Conservation (phyloP, 2,113 vertebrate species). For the Charina bottae region DNA sequence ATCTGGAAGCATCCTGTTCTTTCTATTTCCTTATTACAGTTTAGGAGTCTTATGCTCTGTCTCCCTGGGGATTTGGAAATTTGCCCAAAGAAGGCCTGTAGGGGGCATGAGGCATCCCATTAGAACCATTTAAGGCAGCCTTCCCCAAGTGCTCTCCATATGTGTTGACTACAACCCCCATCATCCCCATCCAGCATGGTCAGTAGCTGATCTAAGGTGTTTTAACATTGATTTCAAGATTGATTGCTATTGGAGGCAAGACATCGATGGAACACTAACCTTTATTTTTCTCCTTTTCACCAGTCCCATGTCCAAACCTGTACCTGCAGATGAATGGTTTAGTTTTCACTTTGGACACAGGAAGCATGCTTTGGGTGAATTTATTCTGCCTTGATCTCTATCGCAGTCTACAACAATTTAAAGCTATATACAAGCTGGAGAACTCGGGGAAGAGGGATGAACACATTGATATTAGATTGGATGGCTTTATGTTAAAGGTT, state of each 20-base stretch:
- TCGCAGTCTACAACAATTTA: constrained; percentile 92
- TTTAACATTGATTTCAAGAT: neutral
- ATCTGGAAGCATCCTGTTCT: neutral
- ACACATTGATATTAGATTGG: constrained; percentile 88
- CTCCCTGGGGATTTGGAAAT: neutral
- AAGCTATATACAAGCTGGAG: constrained; percentile 93
- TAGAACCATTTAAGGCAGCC: neutral
- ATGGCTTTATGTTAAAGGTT: constrained; percentile 89
- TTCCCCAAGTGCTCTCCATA: neutral
- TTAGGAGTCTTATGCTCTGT: neutral
- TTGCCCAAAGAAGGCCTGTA: neutral
- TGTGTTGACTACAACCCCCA: neutral
- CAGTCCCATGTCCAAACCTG: constrained; percentile 92
- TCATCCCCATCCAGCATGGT: neutral
- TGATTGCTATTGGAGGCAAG: neutral
- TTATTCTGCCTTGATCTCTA: constrained; percentile 91
- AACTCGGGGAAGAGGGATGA: constrained; percentile 85
- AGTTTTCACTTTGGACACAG: constrained; percentile 84
- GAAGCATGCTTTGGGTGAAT: constrained; percentile 93
- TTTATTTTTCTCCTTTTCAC: constrained; percentile 33
- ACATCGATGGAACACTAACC: neutral
- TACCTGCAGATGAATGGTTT: constrained; percentile 90
- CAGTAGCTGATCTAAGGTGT: neutral
- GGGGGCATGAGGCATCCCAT: neutral
- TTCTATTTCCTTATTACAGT: neutral